These are phyloP conservation scores for Platichthys stellatus DNA, from an alignment of 2,113 vertebrate genomes.

Conservation along the genomic window DNA sequence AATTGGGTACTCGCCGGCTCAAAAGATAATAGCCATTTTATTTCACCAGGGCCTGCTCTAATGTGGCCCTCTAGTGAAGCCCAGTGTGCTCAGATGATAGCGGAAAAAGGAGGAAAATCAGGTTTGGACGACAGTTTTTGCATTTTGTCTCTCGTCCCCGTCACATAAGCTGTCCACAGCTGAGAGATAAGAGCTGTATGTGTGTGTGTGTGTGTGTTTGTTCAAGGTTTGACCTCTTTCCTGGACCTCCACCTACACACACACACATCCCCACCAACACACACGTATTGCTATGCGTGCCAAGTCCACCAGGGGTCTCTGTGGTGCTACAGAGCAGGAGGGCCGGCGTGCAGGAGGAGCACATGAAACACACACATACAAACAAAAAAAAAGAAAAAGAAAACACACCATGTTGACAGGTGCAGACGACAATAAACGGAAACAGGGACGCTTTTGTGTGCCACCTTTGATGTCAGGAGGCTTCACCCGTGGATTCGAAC, in stretches of 20 bases:
- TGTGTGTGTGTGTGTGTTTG: no score
- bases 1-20: conserved; percentile 72
- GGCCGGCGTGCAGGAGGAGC: conserved; percentile 21
- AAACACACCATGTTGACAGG: conserved; percentile 58
- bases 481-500: conserved; percentile 53
- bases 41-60: conserved; percentile 63
- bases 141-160: conserved; percentile 26
- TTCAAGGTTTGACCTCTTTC: background rate
- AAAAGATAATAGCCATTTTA: conserved; percentile 72
- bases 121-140: conserved; percentile 39
- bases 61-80: conserved; percentile 62
- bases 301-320: conserved; percentile 76
- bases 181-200: background rate
- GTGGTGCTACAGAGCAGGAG: conserved; percentile 52
- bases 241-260: background rate
- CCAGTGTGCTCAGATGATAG: conserved; percentile 40
- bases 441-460: conserved; percentile 50
- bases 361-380: conserved; percentile 25
- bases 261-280: background rate
- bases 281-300: background rate
- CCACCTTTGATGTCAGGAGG: conserved; percentile 64
- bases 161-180: conserved; percentile 24
- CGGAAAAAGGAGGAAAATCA: conserved; percentile 40
- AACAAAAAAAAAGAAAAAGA: background rate
- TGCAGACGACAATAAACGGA: conserved; percentile 61